Percentiles rank a stretch among this genome's conserved stretches.
phyloP scores from a whole-genome alignment of 2,797 vertebrate species.

The Rhinoraja longicauda region DNA sequence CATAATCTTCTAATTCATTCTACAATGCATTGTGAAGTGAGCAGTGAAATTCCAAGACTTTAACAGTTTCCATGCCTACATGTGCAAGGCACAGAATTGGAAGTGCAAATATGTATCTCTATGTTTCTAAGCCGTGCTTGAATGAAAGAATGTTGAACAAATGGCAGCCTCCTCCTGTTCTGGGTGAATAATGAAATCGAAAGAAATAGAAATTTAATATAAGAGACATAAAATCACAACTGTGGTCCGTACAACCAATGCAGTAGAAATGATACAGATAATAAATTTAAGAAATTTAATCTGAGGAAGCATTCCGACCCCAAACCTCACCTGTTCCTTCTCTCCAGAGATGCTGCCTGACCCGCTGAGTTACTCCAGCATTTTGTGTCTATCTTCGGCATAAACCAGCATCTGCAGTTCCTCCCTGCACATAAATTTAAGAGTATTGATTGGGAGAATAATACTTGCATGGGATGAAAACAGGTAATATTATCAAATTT shows the following conservation, averaged over 20 bases:
- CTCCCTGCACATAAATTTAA: neutral
- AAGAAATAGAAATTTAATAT: neutral
- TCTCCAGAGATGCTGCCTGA: no score
- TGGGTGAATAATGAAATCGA: slow-evolving; percentile 10
- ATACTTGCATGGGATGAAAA: neutral
- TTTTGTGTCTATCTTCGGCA: no score
- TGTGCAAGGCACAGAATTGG: no score
- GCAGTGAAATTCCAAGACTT: neutral
- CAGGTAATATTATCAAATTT: neutral
- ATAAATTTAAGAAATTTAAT: neutral
- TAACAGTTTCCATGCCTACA: neutral
- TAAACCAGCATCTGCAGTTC: no score
- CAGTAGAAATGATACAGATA: neutral
- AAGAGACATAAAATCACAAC: neutral
- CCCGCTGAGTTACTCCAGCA: no score
- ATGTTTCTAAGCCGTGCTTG: neutral
- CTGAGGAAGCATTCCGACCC: no score
- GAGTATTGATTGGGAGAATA: neutral
- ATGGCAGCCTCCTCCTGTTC: neutral
- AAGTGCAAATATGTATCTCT: neutral
- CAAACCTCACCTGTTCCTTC: no score
- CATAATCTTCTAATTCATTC: slow-evolving; percentile 1
- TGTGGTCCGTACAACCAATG: neutral
- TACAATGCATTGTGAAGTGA: neutral
- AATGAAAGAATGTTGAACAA: neutral